Base-by-base conservation (phyloP, 2,888 invertebrate species). In the Acrobasis repandana region DNA sequence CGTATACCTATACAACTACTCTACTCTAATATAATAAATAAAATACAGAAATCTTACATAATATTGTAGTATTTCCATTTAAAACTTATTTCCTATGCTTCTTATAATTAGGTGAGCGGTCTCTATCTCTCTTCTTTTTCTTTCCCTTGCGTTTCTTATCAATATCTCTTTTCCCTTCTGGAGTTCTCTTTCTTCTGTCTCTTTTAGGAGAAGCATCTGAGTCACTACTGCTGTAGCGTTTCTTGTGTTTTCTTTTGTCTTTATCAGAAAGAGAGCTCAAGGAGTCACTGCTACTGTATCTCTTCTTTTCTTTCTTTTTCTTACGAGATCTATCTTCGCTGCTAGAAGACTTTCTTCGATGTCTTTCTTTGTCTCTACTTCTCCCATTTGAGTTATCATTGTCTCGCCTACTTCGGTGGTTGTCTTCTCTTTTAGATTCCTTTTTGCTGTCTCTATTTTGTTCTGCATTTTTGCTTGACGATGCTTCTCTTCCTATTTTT, bases 61-160 rank as follows among this genome's bases (percentile, higher is more conserved):
- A 58, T 20, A 36, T 66, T 69, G 69, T 67, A 69, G 62, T 49
- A 66, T 63, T 69, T 73, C 51, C 56, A 71, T 62, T 68, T 66
- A 58, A 38, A 65, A 65, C 74, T 86, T 88, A 91, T 72, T 90
- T 92, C 50, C 82, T 90, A 82, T 91, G 84, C 70, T 92, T 93
- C 68, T 85, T 88, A 74, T 88, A 90, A 67, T 93, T 90, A 16
- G 90, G 88, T 1, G 93, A 92, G 15, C 93, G 88, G 74, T 91
- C 93, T 69, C 92, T 86, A 62, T 93, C 92, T 62, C 89, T 84
- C 67, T 85, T 90, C 79, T 88, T 93, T 74, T 94, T 93, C 65
- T 93, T 92, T 2, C 94, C 93, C 72, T 93, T 94, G 62, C 94
- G 86, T 68, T 93, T 94, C 70, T 93, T 94, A 69, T 93, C 93